Base-by-base conservation (phyloP, 2,888 invertebrate genomes). In the Drosophila neoperkinsi region DNA sequence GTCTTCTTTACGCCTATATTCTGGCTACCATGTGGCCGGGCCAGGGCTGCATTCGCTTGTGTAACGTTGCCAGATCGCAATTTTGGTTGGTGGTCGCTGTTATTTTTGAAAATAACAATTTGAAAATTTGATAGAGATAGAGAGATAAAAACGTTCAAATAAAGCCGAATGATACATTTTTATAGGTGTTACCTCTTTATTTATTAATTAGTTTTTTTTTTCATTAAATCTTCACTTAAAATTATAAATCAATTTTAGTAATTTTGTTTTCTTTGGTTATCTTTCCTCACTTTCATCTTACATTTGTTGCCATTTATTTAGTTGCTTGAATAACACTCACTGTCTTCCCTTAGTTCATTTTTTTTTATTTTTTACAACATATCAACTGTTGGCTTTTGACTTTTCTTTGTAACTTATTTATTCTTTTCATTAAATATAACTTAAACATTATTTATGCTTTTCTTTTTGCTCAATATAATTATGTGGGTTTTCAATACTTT, bases 301-400 rank as follows among this genome's bases (percentile, higher is more conserved):
- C 74, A 69, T 74, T 69, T 76, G 56, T 72, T 72, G 69, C 72
- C 78, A 72, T 74, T 78, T 78, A 71, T 61, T 78, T 81, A 66
- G 64, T 80, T 81, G 65, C 69, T 68, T 74, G 79, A 79, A 80
- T 75, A 82, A 79, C 78, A 81, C 83, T 72, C 73, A 75, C 75
- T 69, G 65, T 74, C 68, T 71, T 77, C 79, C 70, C 73, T 77
- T 74, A 77, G 66, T 77, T 70, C 41, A 63, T 69, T 50, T 53
- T 61, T 49, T 34, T 13, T 5, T 2, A n/a, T 76, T 76, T 77
- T 83, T 89, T 90, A 84, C 82, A 85, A 88, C 83, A 89, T 87
- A 88, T 91, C 90, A 89, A 89, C 80, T 90, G 83, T 90, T 88
- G 90, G 86, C 82, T 88, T 84, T 86, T 74, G 77, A 90, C 90